Percentiles rank a stretch among this genome's conserved stretches.
phyloP scores from a whole-genome alignment of 2,113 vertebrate species.

The Genyomyrus donnyi region DNA sequence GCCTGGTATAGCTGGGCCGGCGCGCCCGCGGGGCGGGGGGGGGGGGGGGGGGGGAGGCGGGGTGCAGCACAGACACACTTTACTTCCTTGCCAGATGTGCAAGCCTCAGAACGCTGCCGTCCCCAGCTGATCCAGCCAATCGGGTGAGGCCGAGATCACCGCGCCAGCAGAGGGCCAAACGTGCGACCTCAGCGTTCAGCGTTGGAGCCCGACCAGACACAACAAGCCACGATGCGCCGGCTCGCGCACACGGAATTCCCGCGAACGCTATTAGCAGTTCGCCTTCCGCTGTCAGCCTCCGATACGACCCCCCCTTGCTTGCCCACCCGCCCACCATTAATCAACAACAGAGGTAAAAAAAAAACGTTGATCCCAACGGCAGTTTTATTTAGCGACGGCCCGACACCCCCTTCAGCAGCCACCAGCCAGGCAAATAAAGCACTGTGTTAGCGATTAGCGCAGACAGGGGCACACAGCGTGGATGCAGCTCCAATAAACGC shows the following conservation, averaged over 20 bases:
- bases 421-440: not conserved
- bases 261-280: slow-evolving; percentile 48
- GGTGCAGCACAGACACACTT: not conserved
- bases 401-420: slow-evolving; percentile 6
- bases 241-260: slow-evolving; percentile 60
- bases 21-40: too few species aligned
- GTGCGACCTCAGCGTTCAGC: slow-evolving; percentile 63
- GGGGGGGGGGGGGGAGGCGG: not conserved
- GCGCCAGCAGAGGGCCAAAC: slow-evolving; percentile 66
- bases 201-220: slow-evolving; percentile 77
- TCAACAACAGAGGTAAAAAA: slow-evolving; percentile 37
- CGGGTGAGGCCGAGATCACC: not conserved
- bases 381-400: slow-evolving; percentile 18
- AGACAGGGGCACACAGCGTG: not conserved
- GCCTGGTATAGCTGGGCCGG: too few species aligned
- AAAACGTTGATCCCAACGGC: slow-evolving; percentile 44
- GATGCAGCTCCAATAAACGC: not conserved
- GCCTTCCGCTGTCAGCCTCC: slow-evolving; percentile 37
- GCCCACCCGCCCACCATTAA: slow-evolving; percentile 55
- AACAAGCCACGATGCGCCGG: slow-evolving; percentile 74
- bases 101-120: not conserved
- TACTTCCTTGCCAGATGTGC: not conserved
- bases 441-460: not conserved
- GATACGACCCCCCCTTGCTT: slow-evolving; percentile 55
- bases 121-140: not conserved